Evolutionary conservation across 2,113 vertebrate species (phyloP).

Genomic region (Anhinga anhinga): DNA sequence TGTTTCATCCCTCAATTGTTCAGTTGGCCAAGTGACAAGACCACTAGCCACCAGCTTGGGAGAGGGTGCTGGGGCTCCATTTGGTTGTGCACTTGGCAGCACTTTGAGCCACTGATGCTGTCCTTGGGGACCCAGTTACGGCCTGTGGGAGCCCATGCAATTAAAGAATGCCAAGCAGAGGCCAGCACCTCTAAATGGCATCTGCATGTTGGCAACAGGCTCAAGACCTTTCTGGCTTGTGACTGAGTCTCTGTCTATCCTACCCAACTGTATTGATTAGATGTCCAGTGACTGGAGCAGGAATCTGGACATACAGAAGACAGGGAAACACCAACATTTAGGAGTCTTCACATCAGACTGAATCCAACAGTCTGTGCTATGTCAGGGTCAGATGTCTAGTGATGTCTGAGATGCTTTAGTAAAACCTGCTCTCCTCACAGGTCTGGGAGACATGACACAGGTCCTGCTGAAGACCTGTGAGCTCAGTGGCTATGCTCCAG

Average conservation of each 20-base stretch:
- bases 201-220: neutral
- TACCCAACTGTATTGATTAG: neutral
- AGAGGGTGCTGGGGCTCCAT: neutral
- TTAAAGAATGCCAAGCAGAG: neutral
- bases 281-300: neutral
- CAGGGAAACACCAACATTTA: neutral
- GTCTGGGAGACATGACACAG: neutral
- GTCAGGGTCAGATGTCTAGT: neutral
- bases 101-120: neutral
- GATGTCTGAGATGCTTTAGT: neutral
- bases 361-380: neutral
- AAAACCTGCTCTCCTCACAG: neutral
- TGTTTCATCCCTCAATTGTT: neutral
- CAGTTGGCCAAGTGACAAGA: neutral
- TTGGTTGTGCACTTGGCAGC: neutral
- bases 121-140: too few species aligned
- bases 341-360: neutral
- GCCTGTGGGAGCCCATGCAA: neutral
- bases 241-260: neutral
- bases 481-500: neutral
- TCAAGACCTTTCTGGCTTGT: neutral
- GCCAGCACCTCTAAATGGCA: neutral
- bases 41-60: rapidly evolving
- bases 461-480: neutral
- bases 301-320: neutral